Evolutionary conservation across 2,888 invertebrate species (phyloP).

Genomic region (Clepsis dumicolana): DNA sequence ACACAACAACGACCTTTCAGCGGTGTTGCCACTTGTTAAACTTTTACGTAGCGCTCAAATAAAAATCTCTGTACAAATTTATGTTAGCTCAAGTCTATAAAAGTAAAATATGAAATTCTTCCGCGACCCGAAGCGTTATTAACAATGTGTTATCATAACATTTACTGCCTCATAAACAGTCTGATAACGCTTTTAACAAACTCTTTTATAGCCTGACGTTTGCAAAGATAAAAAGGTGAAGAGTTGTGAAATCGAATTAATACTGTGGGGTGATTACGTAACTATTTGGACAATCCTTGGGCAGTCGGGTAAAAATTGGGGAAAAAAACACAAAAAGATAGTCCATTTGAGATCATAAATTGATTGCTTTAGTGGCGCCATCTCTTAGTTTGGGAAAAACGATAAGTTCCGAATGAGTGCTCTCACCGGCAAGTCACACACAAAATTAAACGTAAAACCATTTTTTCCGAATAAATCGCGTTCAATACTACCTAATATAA

Average conservation of each 20-base stretch:
- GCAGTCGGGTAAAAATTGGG: too few species aligned
- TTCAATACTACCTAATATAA: slow-evolving; percentile 2
- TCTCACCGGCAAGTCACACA: too few species aligned
- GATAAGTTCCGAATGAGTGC: too few species aligned
- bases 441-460: too few species aligned
- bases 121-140: not conserved
- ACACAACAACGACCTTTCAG: too few species aligned
- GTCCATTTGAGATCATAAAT: too few species aligned
- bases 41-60: slow-evolving; percentile 11
- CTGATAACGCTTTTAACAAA: slow-evolving; percentile 11
- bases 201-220: not conserved
- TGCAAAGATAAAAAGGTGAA: not conserved
- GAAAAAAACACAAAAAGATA: not conserved
- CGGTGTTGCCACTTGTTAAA: not conserved
- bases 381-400: too few species aligned
- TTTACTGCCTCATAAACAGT: slow-evolving; percentile 23
- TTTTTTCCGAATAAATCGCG: not conserved
- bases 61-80: slow-evolving; percentile 33
- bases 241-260: not conserved
- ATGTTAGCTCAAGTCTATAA: slow-evolving; percentile 8
- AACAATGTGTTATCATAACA: slow-evolving; percentile 19
- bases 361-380: too few species aligned
- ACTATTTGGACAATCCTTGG: too few species aligned
- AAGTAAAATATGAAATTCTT: slow-evolving; percentile 18
- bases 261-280: too few species aligned